phyloP scores from a whole-genome alignment of 1,140 invertebrate genomes.

The Chironomus striatipennis region DNA sequence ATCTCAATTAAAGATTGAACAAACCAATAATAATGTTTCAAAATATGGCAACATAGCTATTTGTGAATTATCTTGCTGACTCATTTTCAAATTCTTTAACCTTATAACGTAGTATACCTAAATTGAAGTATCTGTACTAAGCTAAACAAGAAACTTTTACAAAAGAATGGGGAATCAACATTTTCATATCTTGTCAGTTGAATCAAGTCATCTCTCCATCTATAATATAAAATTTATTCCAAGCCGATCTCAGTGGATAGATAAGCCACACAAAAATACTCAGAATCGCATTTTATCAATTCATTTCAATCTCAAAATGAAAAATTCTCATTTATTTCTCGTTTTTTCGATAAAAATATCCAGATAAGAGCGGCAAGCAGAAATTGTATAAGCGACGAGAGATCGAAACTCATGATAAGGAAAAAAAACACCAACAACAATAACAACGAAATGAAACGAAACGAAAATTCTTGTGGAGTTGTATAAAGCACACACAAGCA shows the following conservation, averaged over 20 bases:
- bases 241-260: not conserved
- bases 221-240: constrained; percentile 15
- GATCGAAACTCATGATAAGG: not conserved
- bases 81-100: constrained; percentile 8
- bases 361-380: not conserved
- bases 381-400: constrained; percentile 18
- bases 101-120: not conserved
- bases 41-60: not conserved
- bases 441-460: constrained; percentile 13
- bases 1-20: constrained; percentile 14
- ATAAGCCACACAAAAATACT: constrained; percentile 19
- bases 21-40: not conserved
- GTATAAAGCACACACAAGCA: constrained; percentile 6
- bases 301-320: constrained; percentile 21
- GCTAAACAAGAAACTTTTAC: not conserved
- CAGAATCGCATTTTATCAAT: constrained; percentile 18
- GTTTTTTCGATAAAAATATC: constrained; percentile 18
- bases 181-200: not conserved
- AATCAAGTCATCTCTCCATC: constrained; percentile 11
- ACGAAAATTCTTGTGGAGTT: constrained; percentile 13
- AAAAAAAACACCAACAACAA: constrained; percentile 18
- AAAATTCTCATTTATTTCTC: constrained; percentile 23
- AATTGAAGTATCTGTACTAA: not conserved
- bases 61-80: not conserved
- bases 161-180: constrained; percentile 10